Percentiles rank a stretch among this genome's conserved stretches.
Evolutionary conservation across 2,888 invertebrate species (phyloP).

Genomic region (Quadroppia sp.): DNA sequence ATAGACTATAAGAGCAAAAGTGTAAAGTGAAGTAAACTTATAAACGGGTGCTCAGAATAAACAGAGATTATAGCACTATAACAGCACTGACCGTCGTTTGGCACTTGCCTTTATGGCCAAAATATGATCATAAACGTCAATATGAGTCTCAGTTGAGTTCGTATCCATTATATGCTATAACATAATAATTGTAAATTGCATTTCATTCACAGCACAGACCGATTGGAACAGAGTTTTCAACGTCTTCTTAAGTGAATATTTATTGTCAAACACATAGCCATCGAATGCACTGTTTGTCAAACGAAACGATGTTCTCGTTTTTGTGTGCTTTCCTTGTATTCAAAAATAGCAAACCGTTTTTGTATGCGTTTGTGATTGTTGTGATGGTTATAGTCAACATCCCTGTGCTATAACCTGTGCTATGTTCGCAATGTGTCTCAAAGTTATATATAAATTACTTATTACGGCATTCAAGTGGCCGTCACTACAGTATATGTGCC

Average conservation of each 20-base stretch:
- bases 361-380: not conserved
- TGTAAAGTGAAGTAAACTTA: too few relatives aligned
- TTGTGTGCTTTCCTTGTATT: not conserved
- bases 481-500: not conserved
- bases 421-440: too few relatives aligned
- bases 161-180: not conserved
- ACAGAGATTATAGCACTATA: too few relatives aligned
- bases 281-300: not conserved
- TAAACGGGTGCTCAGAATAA: too few relatives aligned
- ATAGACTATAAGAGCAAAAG: too few relatives aligned
- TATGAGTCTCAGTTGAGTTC: not conserved
- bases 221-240: not conserved
- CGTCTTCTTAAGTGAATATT: not conserved
- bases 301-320: too few relatives aligned
- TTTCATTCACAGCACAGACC: too few relatives aligned
- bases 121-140: not conserved
- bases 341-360: not conserved
- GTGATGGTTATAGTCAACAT: not conserved
- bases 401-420: too few relatives aligned
- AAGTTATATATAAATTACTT: not conserved
- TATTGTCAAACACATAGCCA: not conserved
- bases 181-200: too few relatives aligned
- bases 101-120: constrained; percentile 8
- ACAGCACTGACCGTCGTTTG: too few relatives aligned
- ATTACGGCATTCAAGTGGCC: not conserved